These are phyloP conservation scores for Ia io DNA, from an alignment of 2,113 vertebrate species.

Conservation along the genomic window DNA sequence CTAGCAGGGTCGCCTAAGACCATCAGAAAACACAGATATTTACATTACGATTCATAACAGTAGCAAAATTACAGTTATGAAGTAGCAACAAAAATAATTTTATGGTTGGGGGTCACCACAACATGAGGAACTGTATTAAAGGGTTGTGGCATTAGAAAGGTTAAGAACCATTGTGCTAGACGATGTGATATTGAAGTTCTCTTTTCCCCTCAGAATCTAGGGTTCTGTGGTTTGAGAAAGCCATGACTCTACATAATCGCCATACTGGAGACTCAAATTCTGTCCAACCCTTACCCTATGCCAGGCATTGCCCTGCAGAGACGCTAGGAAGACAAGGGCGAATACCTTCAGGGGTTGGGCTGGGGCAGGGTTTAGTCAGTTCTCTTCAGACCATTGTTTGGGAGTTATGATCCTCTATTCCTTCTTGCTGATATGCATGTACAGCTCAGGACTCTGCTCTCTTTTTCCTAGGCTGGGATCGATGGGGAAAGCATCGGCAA, in stretches of 20 bases:
- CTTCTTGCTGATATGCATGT: background rate
- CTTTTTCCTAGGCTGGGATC: slow-evolving; percentile 86
- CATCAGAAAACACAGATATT: no score
- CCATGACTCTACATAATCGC: background rate
- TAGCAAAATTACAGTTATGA: no score
- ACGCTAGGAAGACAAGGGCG: background rate
- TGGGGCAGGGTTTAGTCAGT: background rate
- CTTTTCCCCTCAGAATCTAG: background rate
- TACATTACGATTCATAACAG: no score
- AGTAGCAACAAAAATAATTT: no score
- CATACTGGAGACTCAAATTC: background rate
- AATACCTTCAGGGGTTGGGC: no score
- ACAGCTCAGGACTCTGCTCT: background rate
- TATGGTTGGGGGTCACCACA: no score
- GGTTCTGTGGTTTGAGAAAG: background rate
- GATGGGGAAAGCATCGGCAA: slow-evolving; percentile 98
- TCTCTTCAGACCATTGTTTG: background rate
- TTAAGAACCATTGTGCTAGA: background rate
- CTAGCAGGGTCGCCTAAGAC: no score
- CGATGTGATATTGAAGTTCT: background rate
- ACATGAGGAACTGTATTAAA: no score
- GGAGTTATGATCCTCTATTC: accelerated
- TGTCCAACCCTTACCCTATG: no score
- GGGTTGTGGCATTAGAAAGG: no score
- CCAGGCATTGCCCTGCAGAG: background rate